Conservation (phyloP, 2,888 invertebrate genomes). For the Odiellus spinosus region DNA sequence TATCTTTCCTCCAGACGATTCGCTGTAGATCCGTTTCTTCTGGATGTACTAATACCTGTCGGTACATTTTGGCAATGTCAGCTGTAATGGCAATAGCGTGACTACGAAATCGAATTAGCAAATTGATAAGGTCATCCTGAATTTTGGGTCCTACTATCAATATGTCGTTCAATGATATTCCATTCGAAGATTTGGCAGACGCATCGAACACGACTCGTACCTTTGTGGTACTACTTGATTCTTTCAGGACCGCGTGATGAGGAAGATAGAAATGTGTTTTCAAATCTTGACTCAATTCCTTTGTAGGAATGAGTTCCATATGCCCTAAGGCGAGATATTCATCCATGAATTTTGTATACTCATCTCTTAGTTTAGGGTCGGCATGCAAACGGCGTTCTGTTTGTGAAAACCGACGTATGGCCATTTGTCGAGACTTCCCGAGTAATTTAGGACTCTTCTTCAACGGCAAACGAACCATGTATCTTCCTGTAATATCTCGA, state of each 20-base stretch:
- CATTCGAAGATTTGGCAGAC: slow-evolving; percentile 2
- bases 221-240: slow-evolving; percentile 1
- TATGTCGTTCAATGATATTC: slow-evolving; percentile 25
- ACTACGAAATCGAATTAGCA: slow-evolving; percentile 23
- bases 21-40: slow-evolving; percentile 1
- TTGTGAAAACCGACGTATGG: no score
- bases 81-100: slow-evolving; percentile 21
- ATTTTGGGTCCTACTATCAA: slow-evolving; percentile 25
- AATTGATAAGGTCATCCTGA: slow-evolving; percentile 24
- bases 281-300: no score
- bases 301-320: background rate
- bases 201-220: background rate
- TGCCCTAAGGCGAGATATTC: background rate
- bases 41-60: slow-evolving; percentile 1
- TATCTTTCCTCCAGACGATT: background rate
- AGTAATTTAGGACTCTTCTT: no score
- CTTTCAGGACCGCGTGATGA: no score
- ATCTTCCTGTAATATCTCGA: no score
- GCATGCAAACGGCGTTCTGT: no score
- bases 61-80: slow-evolving; percentile 5
- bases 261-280: no score
- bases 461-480: no score
- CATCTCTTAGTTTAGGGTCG: no score
- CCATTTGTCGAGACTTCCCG: no score
- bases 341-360: background rate